Percentiles rank a stretch among this genome's conserved stretches.
These are phyloP conservation scores for Morus bassanus DNA, from an alignment of 2,797 vertebrate species.

Conservation along the genomic window DNA sequence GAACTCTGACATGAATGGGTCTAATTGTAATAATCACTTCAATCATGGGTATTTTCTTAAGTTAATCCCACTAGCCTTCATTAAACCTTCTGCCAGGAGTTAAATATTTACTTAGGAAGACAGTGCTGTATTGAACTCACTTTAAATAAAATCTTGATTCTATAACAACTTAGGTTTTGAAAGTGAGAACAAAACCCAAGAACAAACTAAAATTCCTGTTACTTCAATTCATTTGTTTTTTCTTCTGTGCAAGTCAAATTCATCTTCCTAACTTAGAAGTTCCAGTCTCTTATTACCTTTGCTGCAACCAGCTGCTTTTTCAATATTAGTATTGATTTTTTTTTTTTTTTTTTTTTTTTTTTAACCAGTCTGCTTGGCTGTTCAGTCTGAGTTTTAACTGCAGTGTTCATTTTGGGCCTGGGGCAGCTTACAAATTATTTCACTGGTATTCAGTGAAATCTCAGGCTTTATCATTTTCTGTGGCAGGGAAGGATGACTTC, in stretches of 20 bases:
- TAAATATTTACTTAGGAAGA: constrained; percentile 47
- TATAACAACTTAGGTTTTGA: not conserved
- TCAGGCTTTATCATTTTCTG: constrained; percentile 1
- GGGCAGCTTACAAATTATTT: not conserved
- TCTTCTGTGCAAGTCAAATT: not conserved
- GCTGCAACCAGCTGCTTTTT: not conserved
- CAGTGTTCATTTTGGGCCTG: not conserved
- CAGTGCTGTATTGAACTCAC: constrained; percentile 17
- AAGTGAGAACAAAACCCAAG: not conserved
- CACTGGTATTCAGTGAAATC: not conserved
- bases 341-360: not conserved
- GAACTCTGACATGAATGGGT: not conserved
- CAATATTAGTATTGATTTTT: not conserved
- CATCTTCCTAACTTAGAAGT: not conserved
- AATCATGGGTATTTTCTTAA: not conserved
- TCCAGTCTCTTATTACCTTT: not conserved
- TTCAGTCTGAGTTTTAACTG: constrained; percentile 1
- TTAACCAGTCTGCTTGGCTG: not conserved
- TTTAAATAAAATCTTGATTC: constrained; percentile 20
- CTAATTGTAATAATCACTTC: constrained; percentile 55
- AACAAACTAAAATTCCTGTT: not conserved
- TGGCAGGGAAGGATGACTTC: not conserved
- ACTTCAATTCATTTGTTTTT: not conserved
- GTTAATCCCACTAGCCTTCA: constrained; percentile 39
- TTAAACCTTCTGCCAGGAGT: constrained; percentile 26